Evolutionary conservation across 2,888 invertebrate species (phyloP), one percentile per base, ranked within the genome.

Genomic region (Trilocha varians): DNA sequence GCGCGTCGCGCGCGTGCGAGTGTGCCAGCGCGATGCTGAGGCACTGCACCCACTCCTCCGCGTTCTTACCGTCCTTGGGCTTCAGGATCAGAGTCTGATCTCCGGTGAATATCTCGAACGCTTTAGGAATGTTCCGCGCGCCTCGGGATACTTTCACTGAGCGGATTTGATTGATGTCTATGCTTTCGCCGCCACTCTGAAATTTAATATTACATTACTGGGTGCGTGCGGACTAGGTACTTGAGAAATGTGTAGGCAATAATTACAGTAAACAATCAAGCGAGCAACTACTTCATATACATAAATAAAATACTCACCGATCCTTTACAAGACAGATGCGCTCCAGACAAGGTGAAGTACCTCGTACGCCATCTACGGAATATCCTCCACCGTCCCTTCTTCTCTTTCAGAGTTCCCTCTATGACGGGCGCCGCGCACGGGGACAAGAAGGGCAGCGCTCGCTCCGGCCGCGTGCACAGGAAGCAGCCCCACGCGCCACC

Each of bases 1-100:
- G 84, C 1, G 75, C 73, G 45, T 89, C 89, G 32, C 88, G 71
- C 0, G 91, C 90, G 57, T 94, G 93, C 0, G 93, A 93, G 71
- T 96, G 95, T 0, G 97, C 96, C 9, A 97, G 94, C 3, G 96
- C 97, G 49, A 97, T 95, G 66, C 95, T 96, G 48, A 97, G 88
- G 75, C 95, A 97, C 76, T 97, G 97, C 36, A 97, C 95, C 96
- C 98, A 98, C 74, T 97, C 94, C 78, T 97, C 97, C 1, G 96
- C 97, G 73, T 97, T 94, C 78, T 95, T 95, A 36, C 95, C 95
- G 70, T 96, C 96, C 75, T 95, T 96, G 5, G 97, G 97, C 83
- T 98, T 97, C 55, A 98, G 89, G 62, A 97, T 95, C 53, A 96
- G 90, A 8, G 95, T 94, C 75, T 95, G 95, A 77, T 97, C 95